These are phyloP conservation scores for Gambelia wislizenii DNA, from an alignment of 2,797 vertebrate genomes.

Conservation along the genomic window DNA sequence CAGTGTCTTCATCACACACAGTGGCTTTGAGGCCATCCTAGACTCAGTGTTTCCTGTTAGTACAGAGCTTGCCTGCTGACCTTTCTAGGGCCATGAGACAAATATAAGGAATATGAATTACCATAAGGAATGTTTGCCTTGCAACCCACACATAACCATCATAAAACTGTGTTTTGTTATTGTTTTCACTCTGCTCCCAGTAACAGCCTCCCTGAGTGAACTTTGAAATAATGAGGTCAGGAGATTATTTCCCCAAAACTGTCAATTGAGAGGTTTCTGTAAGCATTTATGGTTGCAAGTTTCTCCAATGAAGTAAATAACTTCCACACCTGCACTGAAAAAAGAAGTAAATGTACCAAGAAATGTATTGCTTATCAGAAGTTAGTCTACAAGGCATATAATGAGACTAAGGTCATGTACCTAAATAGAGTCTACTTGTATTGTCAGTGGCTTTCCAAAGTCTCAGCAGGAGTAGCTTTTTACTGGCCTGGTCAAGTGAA, in stretches of 20 bases:
- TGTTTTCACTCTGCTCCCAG: slow-evolving; percentile 15
- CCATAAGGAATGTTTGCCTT: background rate
- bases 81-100: background rate
- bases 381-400: background rate
- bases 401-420: background rate
- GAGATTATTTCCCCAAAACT: slow-evolving; percentile 3
- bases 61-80: rapidly evolving
- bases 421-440: background rate
- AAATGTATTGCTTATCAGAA: background rate
- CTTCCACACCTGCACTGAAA: background rate
- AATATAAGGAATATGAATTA: background rate
- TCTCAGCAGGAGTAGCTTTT: background rate
- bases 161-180: background rate
- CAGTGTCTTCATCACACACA: background rate
- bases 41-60: background rate
- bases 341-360: background rate
- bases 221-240: slow-evolving; percentile 4
- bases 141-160: background rate
- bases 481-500: background rate
- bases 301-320: background rate
- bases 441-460: background rate
- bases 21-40: background rate
- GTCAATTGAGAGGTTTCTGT: background rate
- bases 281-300: background rate
- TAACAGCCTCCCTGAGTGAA: background rate